Base-by-base conservation (phyloP, 2,888 invertebrate genomes). In the Linnaemya tessellans region DNA sequence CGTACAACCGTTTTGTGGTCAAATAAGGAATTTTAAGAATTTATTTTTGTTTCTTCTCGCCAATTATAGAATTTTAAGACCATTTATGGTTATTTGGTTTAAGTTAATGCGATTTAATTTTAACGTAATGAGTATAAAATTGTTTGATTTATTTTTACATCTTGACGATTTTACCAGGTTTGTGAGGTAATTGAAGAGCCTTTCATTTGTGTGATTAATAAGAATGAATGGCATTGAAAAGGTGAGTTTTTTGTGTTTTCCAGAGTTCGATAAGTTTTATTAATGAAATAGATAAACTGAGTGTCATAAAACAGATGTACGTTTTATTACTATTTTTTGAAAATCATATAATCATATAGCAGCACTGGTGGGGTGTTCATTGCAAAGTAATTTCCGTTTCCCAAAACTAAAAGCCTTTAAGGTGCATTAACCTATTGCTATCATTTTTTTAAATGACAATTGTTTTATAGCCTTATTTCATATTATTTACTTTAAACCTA, bases 391-490 rank as follows among this genome's bases (percentile, higher is more conserved):
- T 65, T 65, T 64, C 4, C 18, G 8, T 54, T 78, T 22, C 13
- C 3, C 10, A 41, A 30, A 25, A n/a, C n/a, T n/a, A 11, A 43
- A 54, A 80, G 56, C 62, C 54, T n/a, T 80, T 64, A 38, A 80
- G 56, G 71, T 71, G 65, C 80, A 46, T 80, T 80, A 56, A 80
- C 64, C 80, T 1, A n/a, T 79, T 25, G 13, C 60, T 67, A 77
- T 68, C 25, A 49, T n/a, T n/a, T n/a, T 46, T 15, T 13, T 10
- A 41, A 38, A 22, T 4, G 5, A 58, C 43, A 56, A 3, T 54
- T 62, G 9, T n/a, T 30, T 41, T 51, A 8, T 20, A 54, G 46
- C 35, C 49, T 10, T 60, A 60, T 67, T n/a, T 56, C 68, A n/a
- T n/a, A 60, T 70, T 70, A 60, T 38, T 56, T 77, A 54, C 18